Base-by-base conservation (phyloP, 92 coral and sea anemone species). In the Porites rus region DNA sequence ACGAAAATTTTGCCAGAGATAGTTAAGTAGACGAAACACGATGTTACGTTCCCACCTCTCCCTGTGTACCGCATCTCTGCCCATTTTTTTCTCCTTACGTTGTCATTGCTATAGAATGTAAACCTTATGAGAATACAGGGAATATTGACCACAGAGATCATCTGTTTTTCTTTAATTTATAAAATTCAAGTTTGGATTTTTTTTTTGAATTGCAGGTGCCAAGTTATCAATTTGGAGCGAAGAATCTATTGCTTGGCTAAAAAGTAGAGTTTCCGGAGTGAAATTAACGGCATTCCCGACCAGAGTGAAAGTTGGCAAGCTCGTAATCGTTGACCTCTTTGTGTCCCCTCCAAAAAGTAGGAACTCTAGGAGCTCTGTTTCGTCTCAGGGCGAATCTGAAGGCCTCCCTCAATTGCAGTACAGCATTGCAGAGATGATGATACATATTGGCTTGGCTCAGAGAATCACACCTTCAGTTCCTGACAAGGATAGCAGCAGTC, bases 361-460 rank as follows among this genome's bases (percentile, higher is more conserved):
- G 0, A 83, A 65, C 25, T 6, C 16, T 2, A 65, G 80, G 71
- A 72, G 65, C 13, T 67, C 69, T 16, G 78, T 65, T 13, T 66
- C 91, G 59, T 65, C 71, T 2, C 12, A 10, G 7, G 21, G 58
- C 8, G 72, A 14, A 9, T 38, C 46, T 38, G 53, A 65, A 51
- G 76, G 83, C 9, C 73, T 94, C 0, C 98, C 96, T 8, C 91
- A 90, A 7, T 79, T 88, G 75, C 91, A 88, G 79, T 90, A 70
- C 79, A 94, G 94, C 69, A 93, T 94, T 21, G 85, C 96, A 9
- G 86, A 94, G 70, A 87, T 84, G 83, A 93, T 94, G 96, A 71
- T 94, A 13, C 68, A 65, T 2, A 91, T 89, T 8, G 94, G 98
- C 0, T 69, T 81, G 66, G 96, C 96, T 20, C 90, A 93, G 71